Evolutionary conservation across 2,113 vertebrate genomes (phyloP).

Genomic region (Syrmaticus mikado): DNA sequence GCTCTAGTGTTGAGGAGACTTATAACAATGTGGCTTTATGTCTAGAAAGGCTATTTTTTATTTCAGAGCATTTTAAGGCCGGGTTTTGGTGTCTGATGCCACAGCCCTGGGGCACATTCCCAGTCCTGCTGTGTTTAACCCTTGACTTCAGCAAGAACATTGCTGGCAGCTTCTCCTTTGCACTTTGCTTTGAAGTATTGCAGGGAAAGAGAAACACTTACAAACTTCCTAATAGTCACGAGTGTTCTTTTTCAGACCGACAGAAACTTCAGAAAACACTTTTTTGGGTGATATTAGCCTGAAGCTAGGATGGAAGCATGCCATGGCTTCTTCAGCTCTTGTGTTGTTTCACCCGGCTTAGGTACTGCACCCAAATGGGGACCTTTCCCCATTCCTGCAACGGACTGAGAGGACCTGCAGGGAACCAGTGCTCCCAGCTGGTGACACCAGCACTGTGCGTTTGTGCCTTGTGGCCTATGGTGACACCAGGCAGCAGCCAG

Average conservation of each 20-base stretch:
- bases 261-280: background rate
- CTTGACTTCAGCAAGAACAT: background rate
- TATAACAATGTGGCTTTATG: background rate
- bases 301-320: background rate
- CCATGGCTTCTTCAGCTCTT: background rate
- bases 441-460: rapidly evolving
- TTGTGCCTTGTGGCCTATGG: background rate
- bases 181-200: background rate
- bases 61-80: background rate
- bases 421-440: background rate
- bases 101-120: background rate
- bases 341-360: background rate
- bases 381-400: rapidly evolving
- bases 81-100: background rate
- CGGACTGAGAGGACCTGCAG: background rate
- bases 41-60: background rate
- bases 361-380: background rate
- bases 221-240: background rate
- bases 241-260: background rate
- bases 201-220: background rate
- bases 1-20: background rate
- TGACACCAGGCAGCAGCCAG: background rate
- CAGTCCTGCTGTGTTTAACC: background rate
- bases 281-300: background rate
- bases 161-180: background rate